Base-by-base conservation (phyloP, 1,140 invertebrate genomes). In the Mesaphorura yosii region DNA sequence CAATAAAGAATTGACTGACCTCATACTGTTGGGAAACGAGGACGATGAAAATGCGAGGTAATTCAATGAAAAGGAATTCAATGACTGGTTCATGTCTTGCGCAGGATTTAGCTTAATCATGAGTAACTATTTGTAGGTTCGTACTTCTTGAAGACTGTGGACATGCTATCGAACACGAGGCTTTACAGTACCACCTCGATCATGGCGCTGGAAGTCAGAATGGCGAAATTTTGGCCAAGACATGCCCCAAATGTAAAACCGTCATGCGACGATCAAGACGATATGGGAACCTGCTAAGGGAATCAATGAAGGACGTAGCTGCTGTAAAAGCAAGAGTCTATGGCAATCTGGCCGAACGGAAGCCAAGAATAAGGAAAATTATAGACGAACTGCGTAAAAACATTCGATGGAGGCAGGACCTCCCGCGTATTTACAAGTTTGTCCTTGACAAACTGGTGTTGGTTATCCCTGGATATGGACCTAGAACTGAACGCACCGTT, bases 121-220 rank as follows among this genome's bases (percentile, higher is more conserved):
- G 23, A 22, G 26, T 28, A 10, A 19, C 46, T 55, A 51, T 37
- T 58, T 64, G 44, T 51, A 76, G 75, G 52, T 80, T 81, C 65
- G 69, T 84, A 39, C 62, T 71, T 29, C 64, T 84, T 19, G 67
- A 76, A 60, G 80, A 83, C 64, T 84, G 82, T 64, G 64, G 68
- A 5, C 81, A 84, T 64, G 58, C 73, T 3, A 66, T 83, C 58
- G 80, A 82, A 64, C 65, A 70, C 14, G 62, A 70, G 10, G 74
- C 70, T 34, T 62, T 83, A 64, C 73, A 80, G 60, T 60, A 62
- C 25, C 64, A 63, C 34, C 73, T 77, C 69, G 68, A 79, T 60
- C 60, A 67, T 19, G 62, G 50, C 23, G 53, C 66, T 6, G n/a
- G n/a, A n/a, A n/a, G n/a, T n/a, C 49, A 70, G 1, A 64, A 62